Percentiles rank a stretch among this genome's conserved stretches.
Conservation (phyloP, 2,113 vertebrate genomes). For the Hirundichthys speculiger region DNA sequence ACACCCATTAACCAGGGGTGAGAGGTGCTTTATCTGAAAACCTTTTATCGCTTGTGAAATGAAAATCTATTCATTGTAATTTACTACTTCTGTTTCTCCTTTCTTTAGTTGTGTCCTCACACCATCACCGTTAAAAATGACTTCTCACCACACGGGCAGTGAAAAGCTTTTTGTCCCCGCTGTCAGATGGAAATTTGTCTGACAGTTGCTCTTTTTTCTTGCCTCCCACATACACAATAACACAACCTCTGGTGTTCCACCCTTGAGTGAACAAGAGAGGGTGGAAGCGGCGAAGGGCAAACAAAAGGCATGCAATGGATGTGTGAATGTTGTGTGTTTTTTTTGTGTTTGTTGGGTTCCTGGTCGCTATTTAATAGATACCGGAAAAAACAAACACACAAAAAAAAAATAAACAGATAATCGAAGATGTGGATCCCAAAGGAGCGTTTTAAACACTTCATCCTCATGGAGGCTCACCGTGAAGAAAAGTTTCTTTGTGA, state of each 20-base stretch:
- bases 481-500: neutral
- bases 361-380: too few species aligned
- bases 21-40: too few species aligned
- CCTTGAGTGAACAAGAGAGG: slow-evolving; percentile 18
- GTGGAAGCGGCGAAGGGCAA: slow-evolving; percentile 30
- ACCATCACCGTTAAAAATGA: neutral
- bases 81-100: neutral
- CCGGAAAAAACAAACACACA: too few species aligned
- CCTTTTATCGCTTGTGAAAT: too few species aligned
- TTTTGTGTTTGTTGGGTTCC: too few species aligned
- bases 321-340: slow-evolving; percentile 13
- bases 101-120: slow-evolving; percentile 5
- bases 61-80: too few species aligned
- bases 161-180: slow-evolving; percentile 10
- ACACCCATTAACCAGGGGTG: slow-evolving; percentile 38
- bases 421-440: too few species aligned
- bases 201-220: neutral
- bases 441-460: neutral
- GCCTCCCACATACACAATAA: neutral
- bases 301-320: slow-evolving; percentile 19
- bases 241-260: slow-evolving; percentile 15
- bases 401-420: too few species aligned
- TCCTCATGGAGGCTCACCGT: neutral
- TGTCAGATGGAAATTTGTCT: too few species aligned
- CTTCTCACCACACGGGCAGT: slow-evolving; percentile 25